Conservation (phyloP, 2,888 invertebrate species). For the Drosophila aldrichi region DNA sequence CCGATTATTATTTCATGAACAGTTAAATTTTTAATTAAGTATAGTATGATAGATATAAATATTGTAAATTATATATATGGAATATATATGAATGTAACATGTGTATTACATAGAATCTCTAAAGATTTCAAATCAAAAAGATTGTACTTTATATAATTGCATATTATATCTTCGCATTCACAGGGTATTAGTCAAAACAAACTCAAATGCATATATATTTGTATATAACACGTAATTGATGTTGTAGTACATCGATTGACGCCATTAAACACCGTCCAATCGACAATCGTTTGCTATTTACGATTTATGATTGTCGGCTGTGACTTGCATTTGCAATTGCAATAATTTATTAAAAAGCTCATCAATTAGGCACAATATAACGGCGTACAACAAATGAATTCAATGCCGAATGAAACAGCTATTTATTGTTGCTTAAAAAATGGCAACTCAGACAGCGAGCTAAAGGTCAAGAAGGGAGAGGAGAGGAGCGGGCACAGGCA, state of each 20-base stretch:
- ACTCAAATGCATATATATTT: too few species aligned
- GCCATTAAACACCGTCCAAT: slow-evolving; percentile 25
- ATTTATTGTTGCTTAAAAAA: slow-evolving; percentile 22
- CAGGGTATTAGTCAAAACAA: not conserved
- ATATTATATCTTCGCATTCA: not conserved
- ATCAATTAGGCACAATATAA: slow-evolving; percentile 61
- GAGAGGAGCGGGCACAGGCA: not conserved
- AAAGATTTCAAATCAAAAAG: too few species aligned
- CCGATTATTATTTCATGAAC: too few species aligned
- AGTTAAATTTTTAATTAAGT: too few species aligned
- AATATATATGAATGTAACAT: too few species aligned
- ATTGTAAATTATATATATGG: too few species aligned
- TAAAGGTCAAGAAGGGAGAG: too few species aligned
- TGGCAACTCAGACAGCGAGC: slow-evolving; percentile 20
- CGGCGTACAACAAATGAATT: slow-evolving; percentile 35
- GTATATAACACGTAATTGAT: slow-evolving; percentile 21
- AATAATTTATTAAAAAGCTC: slow-evolving; percentile 65
- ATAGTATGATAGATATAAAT: too few species aligned
- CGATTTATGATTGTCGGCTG: slow-evolving; percentile 52
- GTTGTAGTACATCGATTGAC: slow-evolving; percentile 19
- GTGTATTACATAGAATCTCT: too few species aligned
- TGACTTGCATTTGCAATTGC: slow-evolving; percentile 58
- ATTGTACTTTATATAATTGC: too few species aligned
- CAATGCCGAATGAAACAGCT: slow-evolving; percentile 22
- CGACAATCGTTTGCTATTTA: slow-evolving; percentile 22